These are phyloP conservation scores for Aspidoscelis tigris DNA, from an alignment of 2,113 vertebrate genomes.

Conservation along the genomic window DNA sequence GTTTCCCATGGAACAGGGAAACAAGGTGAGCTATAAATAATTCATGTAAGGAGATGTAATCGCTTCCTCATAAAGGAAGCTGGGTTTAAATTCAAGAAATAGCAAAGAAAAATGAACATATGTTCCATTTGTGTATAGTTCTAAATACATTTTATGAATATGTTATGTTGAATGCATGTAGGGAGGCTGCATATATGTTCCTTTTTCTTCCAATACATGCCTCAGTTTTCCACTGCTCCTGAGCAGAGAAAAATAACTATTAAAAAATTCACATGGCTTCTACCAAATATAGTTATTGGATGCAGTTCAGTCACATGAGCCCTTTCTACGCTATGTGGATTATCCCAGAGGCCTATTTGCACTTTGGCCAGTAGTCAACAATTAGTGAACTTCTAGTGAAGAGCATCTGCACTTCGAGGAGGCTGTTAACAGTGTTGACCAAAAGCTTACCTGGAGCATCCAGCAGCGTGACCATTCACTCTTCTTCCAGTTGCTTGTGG, in stretches of 20 bases:
- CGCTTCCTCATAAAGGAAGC: constrained; percentile 15
- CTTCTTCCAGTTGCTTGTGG: too few species aligned
- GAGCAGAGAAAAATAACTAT: background rate
- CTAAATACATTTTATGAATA: background rate
- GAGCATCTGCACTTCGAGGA: too few species aligned
- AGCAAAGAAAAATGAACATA: background rate
- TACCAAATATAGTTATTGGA: background rate
- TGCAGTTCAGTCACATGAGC: background rate
- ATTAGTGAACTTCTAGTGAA: too few species aligned
- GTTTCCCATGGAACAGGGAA: constrained; percentile 16
- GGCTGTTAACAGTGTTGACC: too few species aligned
- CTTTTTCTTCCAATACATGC: background rate
- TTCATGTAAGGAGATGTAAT: constrained; percentile 29
- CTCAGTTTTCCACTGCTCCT: background rate
- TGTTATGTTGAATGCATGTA: background rate
- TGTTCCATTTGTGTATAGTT: background rate
- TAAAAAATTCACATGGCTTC: background rate
- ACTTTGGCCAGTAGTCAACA: too few species aligned
- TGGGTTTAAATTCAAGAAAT: constrained; percentile 34
- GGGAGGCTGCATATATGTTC: too few species aligned
- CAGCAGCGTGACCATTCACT: too few species aligned
- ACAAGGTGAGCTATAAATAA: constrained; percentile 30
- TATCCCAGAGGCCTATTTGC: too few species aligned
- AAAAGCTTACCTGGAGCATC: too few species aligned
- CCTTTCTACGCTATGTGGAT: too few species aligned